Evolutionary conservation across 2,113 vertebrate genomes (phyloP).

Genomic region (Odocoileus hemionus): DNA sequence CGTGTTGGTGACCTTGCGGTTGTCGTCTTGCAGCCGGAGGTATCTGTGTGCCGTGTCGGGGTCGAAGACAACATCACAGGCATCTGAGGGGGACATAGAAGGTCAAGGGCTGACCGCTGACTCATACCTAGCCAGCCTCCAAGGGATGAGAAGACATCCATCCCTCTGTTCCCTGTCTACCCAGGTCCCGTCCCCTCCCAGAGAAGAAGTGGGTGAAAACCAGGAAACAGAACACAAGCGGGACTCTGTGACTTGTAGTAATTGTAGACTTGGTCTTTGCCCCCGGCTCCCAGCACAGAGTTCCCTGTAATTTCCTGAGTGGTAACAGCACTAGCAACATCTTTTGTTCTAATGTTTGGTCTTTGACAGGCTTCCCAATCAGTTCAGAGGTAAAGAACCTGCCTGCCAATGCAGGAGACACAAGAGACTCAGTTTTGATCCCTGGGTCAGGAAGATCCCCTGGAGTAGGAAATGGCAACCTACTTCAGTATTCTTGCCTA

Average conservation of each 20-base stretch:
- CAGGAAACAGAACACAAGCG: neutral
- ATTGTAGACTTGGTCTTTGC: neutral
- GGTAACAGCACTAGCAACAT: neutral
- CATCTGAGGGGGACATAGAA: constrained; percentile 72
- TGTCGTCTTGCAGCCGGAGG: constrained; percentile 86
- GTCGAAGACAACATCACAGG: constrained; percentile 73
- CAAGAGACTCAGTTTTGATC: neutral
- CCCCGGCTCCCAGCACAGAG: neutral
- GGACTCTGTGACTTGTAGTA: neutral
- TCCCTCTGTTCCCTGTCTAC: neutral
- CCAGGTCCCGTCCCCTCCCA: fast-evolving
- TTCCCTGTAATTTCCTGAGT: neutral
- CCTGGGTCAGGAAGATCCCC: neutral
- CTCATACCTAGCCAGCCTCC: neutral
- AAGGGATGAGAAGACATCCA: neutral
- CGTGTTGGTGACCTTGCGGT: constrained; percentile 82
- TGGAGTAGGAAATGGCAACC: neutral
- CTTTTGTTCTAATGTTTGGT: neutral
- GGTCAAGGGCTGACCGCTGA: neutral
- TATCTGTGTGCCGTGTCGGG: constrained; percentile 85
- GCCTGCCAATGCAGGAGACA: neutral
- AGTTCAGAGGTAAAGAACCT: neutral
- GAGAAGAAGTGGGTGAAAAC: neutral
- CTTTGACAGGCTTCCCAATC: neutral
- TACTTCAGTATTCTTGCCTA: neutral